phyloP scores from a whole-genome alignment of 2,113 vertebrate species.

The Sinocyclocheilus anophthalmus region DNA sequence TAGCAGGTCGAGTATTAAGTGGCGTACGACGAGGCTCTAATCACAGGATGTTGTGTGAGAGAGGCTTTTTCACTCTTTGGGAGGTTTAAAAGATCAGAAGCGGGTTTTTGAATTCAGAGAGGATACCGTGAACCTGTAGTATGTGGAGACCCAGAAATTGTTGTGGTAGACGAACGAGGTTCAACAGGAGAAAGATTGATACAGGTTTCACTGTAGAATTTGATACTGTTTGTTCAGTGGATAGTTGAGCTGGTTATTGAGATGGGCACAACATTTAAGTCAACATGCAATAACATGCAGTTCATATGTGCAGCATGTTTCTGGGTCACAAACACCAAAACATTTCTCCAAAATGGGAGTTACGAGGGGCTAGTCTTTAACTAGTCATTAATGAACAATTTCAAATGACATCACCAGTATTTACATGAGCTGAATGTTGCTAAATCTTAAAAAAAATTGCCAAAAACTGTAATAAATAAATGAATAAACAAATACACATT shows the following conservation, averaged over 20 bases:
- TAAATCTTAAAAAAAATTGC: no score
- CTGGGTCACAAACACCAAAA: not conserved
- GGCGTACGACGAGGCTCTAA: conserved; percentile 50
- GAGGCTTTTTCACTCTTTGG: conserved; percentile 43
- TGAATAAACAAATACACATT: no score
- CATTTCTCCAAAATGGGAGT: not conserved
- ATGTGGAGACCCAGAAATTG: not conserved
- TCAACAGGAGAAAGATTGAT: not conserved
- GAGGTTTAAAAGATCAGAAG: conserved; percentile 46
- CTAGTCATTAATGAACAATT: not conserved
- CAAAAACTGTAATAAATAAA: no score
- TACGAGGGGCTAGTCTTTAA: not conserved
- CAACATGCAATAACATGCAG: not conserved
- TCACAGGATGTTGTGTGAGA: conserved; percentile 48
- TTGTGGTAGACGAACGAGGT: not conserved
- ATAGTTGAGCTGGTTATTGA: not conserved
- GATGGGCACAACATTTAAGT: not conserved
- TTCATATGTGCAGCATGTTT: not conserved
- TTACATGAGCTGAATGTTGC: not conserved
- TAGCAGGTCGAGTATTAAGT: conserved; percentile 67
- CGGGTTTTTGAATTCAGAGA: conserved; percentile 38
- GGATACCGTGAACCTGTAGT: conserved; percentile 24
- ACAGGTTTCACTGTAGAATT: not conserved
- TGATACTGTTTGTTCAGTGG: not conserved
- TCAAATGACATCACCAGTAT: not conserved